Conservation (phyloP, 2,888 invertebrate genomes). For the Cremastinae sp. region DNA sequence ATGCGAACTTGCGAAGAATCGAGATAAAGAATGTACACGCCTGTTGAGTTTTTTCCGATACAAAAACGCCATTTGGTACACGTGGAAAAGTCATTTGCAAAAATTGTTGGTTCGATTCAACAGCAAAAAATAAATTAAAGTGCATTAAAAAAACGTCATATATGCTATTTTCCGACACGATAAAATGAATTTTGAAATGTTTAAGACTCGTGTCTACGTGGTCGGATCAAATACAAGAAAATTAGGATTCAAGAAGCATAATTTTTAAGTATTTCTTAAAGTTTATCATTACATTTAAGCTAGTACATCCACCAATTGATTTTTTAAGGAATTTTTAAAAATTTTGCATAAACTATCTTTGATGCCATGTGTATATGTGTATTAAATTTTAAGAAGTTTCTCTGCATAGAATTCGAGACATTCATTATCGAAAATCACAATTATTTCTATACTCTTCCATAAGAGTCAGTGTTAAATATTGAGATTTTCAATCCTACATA, state of each 20-base stretch:
- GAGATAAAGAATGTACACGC: constrained; percentile 32
- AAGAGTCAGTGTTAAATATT: too few relatives aligned
- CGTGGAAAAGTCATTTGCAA: constrained; percentile 51
- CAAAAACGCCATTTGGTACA: constrained; percentile 13
- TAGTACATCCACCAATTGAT: too few relatives aligned
- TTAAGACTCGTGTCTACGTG: constrained; percentile 26
- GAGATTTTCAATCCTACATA: too few relatives aligned
- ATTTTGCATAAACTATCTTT: too few relatives aligned
- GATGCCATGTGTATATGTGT: too few relatives aligned
- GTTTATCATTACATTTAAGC: too few relatives aligned
- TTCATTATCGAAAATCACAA: too few relatives aligned
- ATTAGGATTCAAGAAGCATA: background rate
- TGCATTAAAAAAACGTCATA: constrained; percentile 16
- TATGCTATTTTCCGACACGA: constrained; percentile 27
- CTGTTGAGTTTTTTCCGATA: constrained; percentile 53
- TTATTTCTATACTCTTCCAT: too few relatives aligned
- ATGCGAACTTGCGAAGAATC: constrained; percentile 35
- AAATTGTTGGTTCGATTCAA: constrained; percentile 49
- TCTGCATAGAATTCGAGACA: too few relatives aligned
- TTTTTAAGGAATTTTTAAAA: too few relatives aligned
- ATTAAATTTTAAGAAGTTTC: too few relatives aligned
- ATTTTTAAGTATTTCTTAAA: too few relatives aligned
- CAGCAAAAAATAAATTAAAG: constrained; percentile 1
- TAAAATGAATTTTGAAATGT: constrained; percentile 35
- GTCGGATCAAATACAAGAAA: background rate